phyloP scores from a whole-genome alignment of 2,797 vertebrate species.

The Oreochromis grahami region DNA sequence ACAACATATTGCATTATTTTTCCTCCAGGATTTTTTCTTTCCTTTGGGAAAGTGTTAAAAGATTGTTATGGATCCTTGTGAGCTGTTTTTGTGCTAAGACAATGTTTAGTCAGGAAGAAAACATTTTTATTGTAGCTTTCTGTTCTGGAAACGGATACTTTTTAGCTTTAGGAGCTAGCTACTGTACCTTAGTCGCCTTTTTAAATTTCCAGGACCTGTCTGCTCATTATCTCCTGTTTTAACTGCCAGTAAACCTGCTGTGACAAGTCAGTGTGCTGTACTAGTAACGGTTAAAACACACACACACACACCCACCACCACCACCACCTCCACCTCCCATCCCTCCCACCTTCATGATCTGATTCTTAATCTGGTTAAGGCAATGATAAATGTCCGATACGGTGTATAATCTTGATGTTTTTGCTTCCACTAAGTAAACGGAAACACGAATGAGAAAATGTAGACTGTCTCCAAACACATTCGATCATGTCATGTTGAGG shows the following conservation, averaged over 20 bases:
- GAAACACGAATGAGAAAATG: not conserved
- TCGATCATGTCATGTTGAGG: not conserved
- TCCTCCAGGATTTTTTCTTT: constrained; percentile 2
- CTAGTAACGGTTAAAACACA: too few species aligned
- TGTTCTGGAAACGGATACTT: not conserved
- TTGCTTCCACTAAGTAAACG: not conserved
- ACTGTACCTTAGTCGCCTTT: constrained; percentile 30
- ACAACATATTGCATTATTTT: not conserved
- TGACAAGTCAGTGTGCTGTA: constrained; percentile 40
- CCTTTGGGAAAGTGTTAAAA: constrained; percentile 14
- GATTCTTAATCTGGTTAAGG: not conserved
- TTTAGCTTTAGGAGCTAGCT: constrained; percentile 18
- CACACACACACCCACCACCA: too few species aligned
- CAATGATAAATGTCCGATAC: not conserved
- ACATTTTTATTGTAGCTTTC: constrained; percentile 17
- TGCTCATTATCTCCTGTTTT: constrained; percentile 46
- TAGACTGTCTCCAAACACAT: not conserved
- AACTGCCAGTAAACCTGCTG: constrained; percentile 33
- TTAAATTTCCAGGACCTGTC: constrained; percentile 33
- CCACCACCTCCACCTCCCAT: not conserved
- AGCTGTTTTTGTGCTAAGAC: constrained; percentile 27
- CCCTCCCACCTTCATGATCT: not conserved
- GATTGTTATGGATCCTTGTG: constrained; percentile 12
- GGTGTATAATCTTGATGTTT: not conserved
- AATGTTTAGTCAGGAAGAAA: not conserved